These are phyloP conservation scores for Tricholaema leucomelas DNA, from an alignment of 2,113 vertebrate genomes.

Conservation along the genomic window DNA sequence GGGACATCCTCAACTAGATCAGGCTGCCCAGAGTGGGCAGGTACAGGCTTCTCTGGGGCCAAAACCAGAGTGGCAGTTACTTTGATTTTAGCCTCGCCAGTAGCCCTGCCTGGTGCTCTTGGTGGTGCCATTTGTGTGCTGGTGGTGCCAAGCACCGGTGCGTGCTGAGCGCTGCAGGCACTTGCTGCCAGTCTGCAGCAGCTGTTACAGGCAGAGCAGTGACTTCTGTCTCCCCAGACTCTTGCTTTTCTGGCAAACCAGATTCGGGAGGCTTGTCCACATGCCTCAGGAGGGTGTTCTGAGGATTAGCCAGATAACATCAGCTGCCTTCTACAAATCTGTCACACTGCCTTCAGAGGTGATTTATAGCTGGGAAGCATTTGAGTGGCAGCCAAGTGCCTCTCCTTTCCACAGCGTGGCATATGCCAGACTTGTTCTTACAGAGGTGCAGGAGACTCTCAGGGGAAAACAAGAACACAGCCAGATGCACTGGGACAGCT, in stretches of 20 bases:
- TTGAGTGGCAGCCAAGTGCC: neutral
- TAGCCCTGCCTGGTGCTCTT: neutral
- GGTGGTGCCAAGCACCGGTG: neutral
- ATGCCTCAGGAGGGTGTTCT: neutral
- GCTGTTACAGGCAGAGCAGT: neutral
- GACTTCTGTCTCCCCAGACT: neutral
- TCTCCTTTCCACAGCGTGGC: neutral
- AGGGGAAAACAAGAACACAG: neutral
- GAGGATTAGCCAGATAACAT: slow-evolving; percentile 9
- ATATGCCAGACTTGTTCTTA: neutral
- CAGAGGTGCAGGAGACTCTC: neutral
- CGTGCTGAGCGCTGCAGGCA: neutral
- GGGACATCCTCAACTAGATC: too few relatives aligned
- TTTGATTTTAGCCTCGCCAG: neutral
- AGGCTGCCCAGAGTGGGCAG: neutral
- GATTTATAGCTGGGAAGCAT: neutral
- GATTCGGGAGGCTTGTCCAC: neutral
- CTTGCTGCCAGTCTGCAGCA: neutral
- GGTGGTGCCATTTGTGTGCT: neutral
- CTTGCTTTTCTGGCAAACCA: neutral
- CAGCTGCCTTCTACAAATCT: neutral
- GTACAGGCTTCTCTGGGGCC: neutral
- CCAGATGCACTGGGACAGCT: neutral
- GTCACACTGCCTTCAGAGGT: neutral
- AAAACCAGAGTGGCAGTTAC: neutral